Percentiles rank a stretch among this genome's conserved stretches.
Evolutionary conservation across 2,888 invertebrate species (phyloP).

Genomic region (Andrena flavipes): DNA sequence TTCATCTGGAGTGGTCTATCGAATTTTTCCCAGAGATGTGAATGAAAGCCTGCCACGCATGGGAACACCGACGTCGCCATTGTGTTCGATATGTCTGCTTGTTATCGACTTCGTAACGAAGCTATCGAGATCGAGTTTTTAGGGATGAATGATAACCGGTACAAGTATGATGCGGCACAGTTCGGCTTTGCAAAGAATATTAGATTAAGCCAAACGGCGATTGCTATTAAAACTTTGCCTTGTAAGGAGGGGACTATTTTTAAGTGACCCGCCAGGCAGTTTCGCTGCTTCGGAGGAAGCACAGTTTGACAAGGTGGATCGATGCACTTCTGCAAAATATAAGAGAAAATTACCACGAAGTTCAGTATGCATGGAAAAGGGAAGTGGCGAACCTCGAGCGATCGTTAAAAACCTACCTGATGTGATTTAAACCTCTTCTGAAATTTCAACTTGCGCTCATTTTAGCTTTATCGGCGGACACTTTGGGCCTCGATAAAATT

Average conservation of each 20-base stretch:
- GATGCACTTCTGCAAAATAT: slow-evolving; percentile 24
- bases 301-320: slow-evolving; percentile 18
- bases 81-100: neutral
- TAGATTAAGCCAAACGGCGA: neutral
- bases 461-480: neutral
- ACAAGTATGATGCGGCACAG: too few species aligned
- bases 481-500: slow-evolving; percentile 14
- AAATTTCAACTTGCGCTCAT: neutral
- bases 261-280: slow-evolving; percentile 14
- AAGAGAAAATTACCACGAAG: slow-evolving; percentile 4
- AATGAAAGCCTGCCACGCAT: neutral
- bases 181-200: too few species aligned
- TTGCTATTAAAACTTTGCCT: neutral
- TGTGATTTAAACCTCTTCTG: slow-evolving; percentile 6
- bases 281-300: slow-evolving; percentile 4
- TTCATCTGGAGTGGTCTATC: neutral
- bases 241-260: slow-evolving; percentile 21
- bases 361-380: neutral
- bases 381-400: neutral
- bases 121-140: neutral
- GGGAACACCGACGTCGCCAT: neutral
- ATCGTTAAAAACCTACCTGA: slow-evolving; percentile 22
- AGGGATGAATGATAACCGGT: neutral
- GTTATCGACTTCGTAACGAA: neutral
- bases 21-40: neutral